phyloP scores from a whole-genome alignment of 2,888 invertebrate genomes.

The Pseudococcus longispinus region DNA sequence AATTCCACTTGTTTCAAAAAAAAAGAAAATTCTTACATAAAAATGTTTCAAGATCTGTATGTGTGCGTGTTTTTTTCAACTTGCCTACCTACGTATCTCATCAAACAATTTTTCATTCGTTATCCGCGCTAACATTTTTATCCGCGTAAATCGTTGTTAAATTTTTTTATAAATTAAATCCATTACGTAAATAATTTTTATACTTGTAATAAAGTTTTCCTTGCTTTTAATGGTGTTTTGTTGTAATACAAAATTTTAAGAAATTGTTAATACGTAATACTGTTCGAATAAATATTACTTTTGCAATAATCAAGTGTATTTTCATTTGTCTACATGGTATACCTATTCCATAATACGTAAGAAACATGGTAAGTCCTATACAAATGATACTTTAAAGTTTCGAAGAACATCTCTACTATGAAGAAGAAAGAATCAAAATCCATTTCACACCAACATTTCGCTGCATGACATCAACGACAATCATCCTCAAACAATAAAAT shows the following conservation, averaged over 20 bases:
- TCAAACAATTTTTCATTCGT: conserved; percentile 5
- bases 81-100: background rate
- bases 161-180: background rate
- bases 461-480: background rate
- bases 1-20: background rate
- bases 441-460: background rate
- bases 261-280: conserved; percentile 15
- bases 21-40: background rate
- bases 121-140: background rate
- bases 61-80: background rate
- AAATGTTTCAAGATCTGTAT: background rate
- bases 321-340: background rate
- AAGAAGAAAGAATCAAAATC: background rate
- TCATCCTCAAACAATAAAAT: background rate
- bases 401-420: background rate
- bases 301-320: background rate
- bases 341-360: background rate
- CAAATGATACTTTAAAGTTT: too few relatives aligned
- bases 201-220: background rate
- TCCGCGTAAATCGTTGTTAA: conserved; percentile 16
- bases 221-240: conserved; percentile 5
- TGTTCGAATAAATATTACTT: conserved; percentile 29
- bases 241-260: conserved; percentile 19
- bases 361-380: background rate
- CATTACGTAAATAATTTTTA: conserved; percentile 26